Percentiles rank a stretch among this genome's conserved stretches.
Evolutionary conservation across 2,888 invertebrate genomes (phyloP).

Genomic region (Clepsis dumicolana): DNA sequence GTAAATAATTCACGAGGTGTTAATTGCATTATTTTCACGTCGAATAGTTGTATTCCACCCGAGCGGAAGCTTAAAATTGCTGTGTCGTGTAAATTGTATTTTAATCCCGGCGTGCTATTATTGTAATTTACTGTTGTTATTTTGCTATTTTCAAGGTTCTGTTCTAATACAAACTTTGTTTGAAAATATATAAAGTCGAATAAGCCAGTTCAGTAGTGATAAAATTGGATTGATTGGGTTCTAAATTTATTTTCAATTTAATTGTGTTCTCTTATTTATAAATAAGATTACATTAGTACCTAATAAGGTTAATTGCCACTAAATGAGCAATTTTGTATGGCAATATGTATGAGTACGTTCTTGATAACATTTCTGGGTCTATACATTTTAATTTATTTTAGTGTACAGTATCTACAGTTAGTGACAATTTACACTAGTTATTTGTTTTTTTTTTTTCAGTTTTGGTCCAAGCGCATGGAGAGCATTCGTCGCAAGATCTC

Average conservation of each 20-base stretch:
- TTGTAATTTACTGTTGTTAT: neutral
- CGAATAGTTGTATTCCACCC: neutral
- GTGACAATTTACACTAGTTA: neutral
- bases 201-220: too few species aligned
- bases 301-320: too few species aligned
- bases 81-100: neutral
- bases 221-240: too few species aligned
- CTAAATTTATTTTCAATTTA: too few species aligned
- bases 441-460: constrained; percentile 74
- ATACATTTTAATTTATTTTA: too few species aligned
- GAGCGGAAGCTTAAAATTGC: neutral
- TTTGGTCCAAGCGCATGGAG: constrained; percentile 91
- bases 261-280: too few species aligned
- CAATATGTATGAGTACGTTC: too few species aligned
- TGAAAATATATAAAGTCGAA: neutral
- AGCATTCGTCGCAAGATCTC: constrained; percentile 87
- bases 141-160: neutral
- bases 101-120: neutral
- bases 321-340: too few species aligned
- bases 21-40: constrained; percentile 1
- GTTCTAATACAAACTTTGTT: neutral
- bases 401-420: too few species aligned
- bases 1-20: neutral
- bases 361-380: too few species aligned
- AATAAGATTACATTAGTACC: too few species aligned